Base-by-base conservation (phyloP, 1,140 invertebrate genomes). In the Matsumurasca onukii region DNA sequence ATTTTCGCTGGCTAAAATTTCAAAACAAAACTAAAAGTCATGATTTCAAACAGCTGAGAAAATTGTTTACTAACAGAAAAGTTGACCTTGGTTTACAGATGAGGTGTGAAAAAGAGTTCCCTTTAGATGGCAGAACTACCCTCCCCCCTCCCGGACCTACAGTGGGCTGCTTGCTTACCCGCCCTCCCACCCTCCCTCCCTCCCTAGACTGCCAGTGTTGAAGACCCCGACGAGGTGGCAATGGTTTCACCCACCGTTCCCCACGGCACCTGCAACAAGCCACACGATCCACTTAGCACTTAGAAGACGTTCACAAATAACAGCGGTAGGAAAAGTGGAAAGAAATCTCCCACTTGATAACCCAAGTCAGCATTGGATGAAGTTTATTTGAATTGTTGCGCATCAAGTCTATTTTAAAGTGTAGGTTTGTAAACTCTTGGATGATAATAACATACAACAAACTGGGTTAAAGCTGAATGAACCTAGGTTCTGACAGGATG, bases 231-330 rank as follows among this genome's bases (percentile, higher is more conserved):
- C 79, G 79, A 81, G 80, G 79, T 81, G 80, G 80, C 80, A 80
- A 81, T 83, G 81, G 81, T 83, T 83, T 82, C 81, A 83, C 80
- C 81, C 81, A 82, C 81, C 81, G 81, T 79, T 81, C 81, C 81
- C 80, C 77, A 78, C 77, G 77, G 79, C 80, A 78, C 78, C 59
- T 63, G 59, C 15, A 63, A 63, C 59, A 63, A 31, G 27, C n/a
- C n/a, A n/a, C n/a, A n/a, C n/a, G n/a, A n/a, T n/a, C n/a, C n/a
- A n/a, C n/a, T n/a, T n/a, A n/a, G n/a, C n/a, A n/a, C n/a, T n/a
- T n/a, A n/a, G n/a, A n/a, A n/a, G n/a, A n/a, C n/a, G n/a, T n/a
- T n/a, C n/a, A n/a, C n/a, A n/a, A n/a, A n/a, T n/a, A n/a, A n/a
- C n/a, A n/a, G n/a, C n/a, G n/a, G n/a, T n/a, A n/a, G n/a, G n/a